Conservation (phyloP, 1,140 invertebrate species). For the Holcopasites calliopsidis region DNA sequence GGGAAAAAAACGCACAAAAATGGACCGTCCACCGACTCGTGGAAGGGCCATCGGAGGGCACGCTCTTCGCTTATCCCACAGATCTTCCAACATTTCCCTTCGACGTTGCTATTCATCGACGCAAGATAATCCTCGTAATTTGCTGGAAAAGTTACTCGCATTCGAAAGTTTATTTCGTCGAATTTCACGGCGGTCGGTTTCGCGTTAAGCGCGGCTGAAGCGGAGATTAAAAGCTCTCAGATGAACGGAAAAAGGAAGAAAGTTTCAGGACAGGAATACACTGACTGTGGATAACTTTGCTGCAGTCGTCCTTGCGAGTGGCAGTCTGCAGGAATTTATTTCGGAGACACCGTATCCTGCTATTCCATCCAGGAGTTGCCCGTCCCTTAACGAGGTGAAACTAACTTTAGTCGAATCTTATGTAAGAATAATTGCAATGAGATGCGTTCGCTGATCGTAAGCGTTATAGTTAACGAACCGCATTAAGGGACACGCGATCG, state of each 20-base stretch:
- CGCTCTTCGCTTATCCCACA: neutral
- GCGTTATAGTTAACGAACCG: conserved; percentile 7
- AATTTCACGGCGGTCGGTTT: neutral
- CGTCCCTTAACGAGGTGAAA: conserved; percentile 39
- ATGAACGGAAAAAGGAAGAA: neutral
- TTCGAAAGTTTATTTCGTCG: neutral
- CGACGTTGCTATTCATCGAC: neutral
- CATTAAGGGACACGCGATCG: conserved; percentile 11
- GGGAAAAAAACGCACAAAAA: conserved; percentile 1
- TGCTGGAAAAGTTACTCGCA: neutral
- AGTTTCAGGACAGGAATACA: conserved; percentile 12
- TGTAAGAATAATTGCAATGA: too few relatives aligned
- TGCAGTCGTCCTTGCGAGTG: conserved; percentile 25
- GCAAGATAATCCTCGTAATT: conserved; percentile 1
- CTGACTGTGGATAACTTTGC: neutral
- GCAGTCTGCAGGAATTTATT: conserved; percentile 29
- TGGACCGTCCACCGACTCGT: neutral
- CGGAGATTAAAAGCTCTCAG: neutral
- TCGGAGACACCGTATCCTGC: conserved; percentile 5
- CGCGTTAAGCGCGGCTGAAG: neutral
- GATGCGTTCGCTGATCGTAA: neutral
- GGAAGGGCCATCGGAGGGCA: neutral
- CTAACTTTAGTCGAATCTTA: conserved; percentile 40
- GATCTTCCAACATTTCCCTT: neutral
- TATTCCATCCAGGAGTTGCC: conserved; percentile 4